Evolutionary conservation across 2,888 invertebrate genomes (phyloP).

Genomic region (Leptura quadrifasciata): DNA sequence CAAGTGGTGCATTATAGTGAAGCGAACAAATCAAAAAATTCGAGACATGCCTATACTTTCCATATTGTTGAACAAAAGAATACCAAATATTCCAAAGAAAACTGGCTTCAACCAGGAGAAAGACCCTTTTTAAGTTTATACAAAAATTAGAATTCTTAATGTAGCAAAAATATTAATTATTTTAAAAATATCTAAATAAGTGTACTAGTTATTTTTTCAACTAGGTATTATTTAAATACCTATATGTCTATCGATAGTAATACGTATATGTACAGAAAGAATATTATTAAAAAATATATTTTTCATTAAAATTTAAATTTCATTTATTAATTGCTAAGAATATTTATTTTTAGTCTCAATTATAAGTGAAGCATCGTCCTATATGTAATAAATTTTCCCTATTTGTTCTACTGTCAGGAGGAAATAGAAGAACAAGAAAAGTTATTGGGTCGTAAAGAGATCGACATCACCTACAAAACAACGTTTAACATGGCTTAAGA

Average conservation of each 20-base stretch:
- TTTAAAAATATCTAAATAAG: not conserved
- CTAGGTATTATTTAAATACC: not conserved
- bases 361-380: too few relatives aligned
- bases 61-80: conserved; percentile 90
- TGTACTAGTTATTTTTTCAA: too few relatives aligned
- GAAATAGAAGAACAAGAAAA: too few relatives aligned
- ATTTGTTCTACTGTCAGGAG: too few relatives aligned
- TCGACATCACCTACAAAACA: too few relatives aligned
- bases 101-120: conserved; percentile 88
- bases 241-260: not conserved
- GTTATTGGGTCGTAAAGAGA: too few relatives aligned
- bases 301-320: not conserved
- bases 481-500: too few relatives aligned
- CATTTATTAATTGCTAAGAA: too few relatives aligned
- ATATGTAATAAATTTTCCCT: too few relatives aligned
- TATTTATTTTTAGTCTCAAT: too few relatives aligned
- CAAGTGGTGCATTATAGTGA: conserved; percentile 95
- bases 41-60: conserved; percentile 97
- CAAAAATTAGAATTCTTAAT: conserved; percentile 71
- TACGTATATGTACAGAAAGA: not conserved
- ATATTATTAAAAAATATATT: not conserved
- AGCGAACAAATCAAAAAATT: conserved; percentile 85
- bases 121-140: conserved; percentile 85
- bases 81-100: conserved; percentile 85
- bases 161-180: not conserved